Evolutionary conservation across 1,140 invertebrate genomes (phyloP).

Genomic region (Rhopalosiphum padi): DNA sequence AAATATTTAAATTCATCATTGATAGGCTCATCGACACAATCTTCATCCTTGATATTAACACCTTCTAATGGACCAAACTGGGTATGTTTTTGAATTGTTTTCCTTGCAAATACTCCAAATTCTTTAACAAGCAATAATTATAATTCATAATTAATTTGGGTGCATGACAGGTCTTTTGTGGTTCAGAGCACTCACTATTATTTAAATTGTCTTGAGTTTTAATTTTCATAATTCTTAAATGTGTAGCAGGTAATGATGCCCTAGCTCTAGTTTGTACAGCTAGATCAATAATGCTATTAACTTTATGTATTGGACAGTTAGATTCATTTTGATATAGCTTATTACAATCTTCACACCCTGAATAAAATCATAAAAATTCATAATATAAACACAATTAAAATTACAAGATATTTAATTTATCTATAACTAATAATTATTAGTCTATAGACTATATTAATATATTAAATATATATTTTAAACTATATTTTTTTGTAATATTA

Average conservation of each 20-base stretch:
- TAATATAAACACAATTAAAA: background rate
- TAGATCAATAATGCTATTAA: constrained; percentile 73
- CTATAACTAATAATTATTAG: background rate
- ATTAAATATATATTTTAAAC: background rate
- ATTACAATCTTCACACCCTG: constrained; percentile 68
- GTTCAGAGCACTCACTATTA: background rate
- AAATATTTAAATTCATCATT: constrained; percentile 62
- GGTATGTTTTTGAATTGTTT: constrained; percentile 72
- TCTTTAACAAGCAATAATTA: constrained; percentile 63
- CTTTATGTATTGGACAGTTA: constrained; percentile 67
- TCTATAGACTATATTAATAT: background rate
- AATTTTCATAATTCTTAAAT: constrained; percentile 70
- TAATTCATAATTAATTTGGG: background rate
- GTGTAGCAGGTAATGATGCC: constrained; percentile 73
- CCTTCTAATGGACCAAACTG: constrained; percentile 83
- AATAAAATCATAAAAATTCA: constrained; percentile 50
- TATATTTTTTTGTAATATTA: background rate
- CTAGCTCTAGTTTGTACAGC: constrained; percentile 77
- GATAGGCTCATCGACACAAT: constrained; percentile 24
- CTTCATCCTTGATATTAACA: constrained; percentile 65
- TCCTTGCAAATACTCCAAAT: constrained; percentile 76
- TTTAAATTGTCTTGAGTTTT: constrained; percentile 57
- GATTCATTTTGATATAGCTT: constrained; percentile 63
- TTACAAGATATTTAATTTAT: background rate
- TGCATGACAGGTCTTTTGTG: too few relatives aligned